Conservation (phyloP, 2,113 vertebrate species). For the Nannospalax galili region DNA sequence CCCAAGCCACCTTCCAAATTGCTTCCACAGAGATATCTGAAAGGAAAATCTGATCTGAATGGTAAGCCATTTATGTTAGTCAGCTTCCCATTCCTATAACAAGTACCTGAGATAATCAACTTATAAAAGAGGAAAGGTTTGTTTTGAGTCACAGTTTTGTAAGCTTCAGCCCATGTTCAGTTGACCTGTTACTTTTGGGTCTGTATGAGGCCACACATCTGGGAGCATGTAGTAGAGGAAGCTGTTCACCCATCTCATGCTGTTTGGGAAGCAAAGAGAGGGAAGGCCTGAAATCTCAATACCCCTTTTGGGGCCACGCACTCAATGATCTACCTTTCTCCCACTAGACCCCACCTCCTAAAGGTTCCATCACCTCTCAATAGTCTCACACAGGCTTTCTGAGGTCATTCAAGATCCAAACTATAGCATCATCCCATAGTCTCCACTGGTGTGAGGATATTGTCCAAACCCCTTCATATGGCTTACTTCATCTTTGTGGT, state of each 20-base stretch:
- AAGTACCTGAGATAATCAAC: too few relatives aligned
- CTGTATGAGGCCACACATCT: not conserved
- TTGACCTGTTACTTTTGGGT: not conserved
- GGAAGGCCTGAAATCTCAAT: not conserved
- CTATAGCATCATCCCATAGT: not conserved
- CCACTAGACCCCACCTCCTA: too few relatives aligned
- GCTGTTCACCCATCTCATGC: not conserved
- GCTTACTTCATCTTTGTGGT: constrained; percentile 4
- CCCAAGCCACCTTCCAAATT: not conserved
- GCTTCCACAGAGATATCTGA: not conserved
- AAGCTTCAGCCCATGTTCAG: too few relatives aligned
- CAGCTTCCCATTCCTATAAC: not conserved
- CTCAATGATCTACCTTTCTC: not conserved
- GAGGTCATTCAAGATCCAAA: not conserved
- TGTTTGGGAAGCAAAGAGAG: not conserved
- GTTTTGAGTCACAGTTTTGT: too few relatives aligned
- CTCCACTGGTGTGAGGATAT: constrained; percentile 4
- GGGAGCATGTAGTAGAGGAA: not conserved
- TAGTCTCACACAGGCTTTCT: not conserved
- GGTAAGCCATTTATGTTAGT: not conserved
- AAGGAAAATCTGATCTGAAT: constrained; percentile 49
- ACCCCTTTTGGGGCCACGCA: not conserved
- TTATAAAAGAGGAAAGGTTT: too few relatives aligned
- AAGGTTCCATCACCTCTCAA: too few relatives aligned
- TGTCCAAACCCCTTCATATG: not conserved